Base-by-base conservation (phyloP, 1,140 invertebrate genomes). In the Pararge aegeria region DNA sequence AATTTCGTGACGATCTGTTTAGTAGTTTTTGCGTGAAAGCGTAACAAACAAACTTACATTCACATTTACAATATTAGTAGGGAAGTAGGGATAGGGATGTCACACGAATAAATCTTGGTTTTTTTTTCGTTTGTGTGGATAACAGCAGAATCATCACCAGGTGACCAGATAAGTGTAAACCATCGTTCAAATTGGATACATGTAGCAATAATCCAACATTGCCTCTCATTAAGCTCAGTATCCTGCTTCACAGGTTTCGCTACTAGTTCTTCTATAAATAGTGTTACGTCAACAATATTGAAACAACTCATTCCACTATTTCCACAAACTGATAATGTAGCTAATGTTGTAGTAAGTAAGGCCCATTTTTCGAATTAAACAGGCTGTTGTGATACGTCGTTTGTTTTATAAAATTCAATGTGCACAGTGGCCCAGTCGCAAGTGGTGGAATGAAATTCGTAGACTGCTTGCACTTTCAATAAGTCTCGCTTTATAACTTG, bases 191-290 rank as follows among this genome's bases (percentile, higher is more conserved):
- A 46, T 66, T 69, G 66, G 66, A 64, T 66, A 60, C 63, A 75
- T 76, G 77, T 75, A 65, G 73, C 75, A 80, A 73, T 73, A 78
- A 68, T 80, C 69, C 75, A 82, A 82, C 72, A 77, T 74, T 67
- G 70, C 67, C 66, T 73, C 70, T 81, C 74, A 84, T 86, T 83
- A 84, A 76, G 73, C 55, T 42, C 59, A 77, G 73, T 79, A 84
- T 77, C 84, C 79, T 78, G 79, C 73, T 66, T 64, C 74, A 80
- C 80, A 78, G 75, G 80, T 84, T 85, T 87, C 70, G 70, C 80
- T 82, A 81, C 81, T 76, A 66, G 71, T 76, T 73, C 72, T 71
- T 78, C 82, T 87, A 87, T 83, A 82, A 85, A 87, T 87, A 87
- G 77, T 79, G 52, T 44, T 38, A 46, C 59, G 55, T 61, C 42